Evolutionary conservation across 2,888 invertebrate genomes (phyloP).

Genomic region (Alcis repandata): DNA sequence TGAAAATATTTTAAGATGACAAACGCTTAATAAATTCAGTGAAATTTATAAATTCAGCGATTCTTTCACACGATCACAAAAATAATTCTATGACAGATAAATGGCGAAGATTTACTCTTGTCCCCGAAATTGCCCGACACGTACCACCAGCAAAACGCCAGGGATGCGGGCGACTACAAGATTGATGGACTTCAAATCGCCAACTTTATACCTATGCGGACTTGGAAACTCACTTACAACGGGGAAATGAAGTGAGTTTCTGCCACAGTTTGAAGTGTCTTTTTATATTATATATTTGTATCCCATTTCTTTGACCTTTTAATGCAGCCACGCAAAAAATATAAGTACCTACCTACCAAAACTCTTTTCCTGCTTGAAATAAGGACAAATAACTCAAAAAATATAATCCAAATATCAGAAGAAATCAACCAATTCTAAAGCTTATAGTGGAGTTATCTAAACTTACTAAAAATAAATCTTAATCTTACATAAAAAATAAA

Average conservation of each 20-base stretch:
- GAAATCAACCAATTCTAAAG: no score
- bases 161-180: constrained; percentile 81
- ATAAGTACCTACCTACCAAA: no score
- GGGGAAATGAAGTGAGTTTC: constrained; percentile 88
- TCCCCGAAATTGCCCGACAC: constrained; percentile 88
- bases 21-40: not conserved
- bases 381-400: no score
- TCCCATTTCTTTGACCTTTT: no score
- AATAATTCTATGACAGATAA: constrained; percentile 66
- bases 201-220: constrained; percentile 89
- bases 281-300: not conserved
- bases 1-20: not conserved
- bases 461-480: no score
- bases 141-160: constrained; percentile 76
- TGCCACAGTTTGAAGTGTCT: not conserved
- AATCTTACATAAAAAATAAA: no score
- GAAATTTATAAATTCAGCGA: no score
- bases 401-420: no score
- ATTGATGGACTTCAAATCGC: constrained; percentile 88
- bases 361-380: no score
- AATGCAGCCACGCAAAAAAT: no score
- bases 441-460: no score
- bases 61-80: not conserved
- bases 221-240: constrained; percentile 88
- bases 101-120: constrained; percentile 87